phyloP scores from a whole-genome alignment of 1,140 invertebrate species.

The Drosophila chauvacae region DNA sequence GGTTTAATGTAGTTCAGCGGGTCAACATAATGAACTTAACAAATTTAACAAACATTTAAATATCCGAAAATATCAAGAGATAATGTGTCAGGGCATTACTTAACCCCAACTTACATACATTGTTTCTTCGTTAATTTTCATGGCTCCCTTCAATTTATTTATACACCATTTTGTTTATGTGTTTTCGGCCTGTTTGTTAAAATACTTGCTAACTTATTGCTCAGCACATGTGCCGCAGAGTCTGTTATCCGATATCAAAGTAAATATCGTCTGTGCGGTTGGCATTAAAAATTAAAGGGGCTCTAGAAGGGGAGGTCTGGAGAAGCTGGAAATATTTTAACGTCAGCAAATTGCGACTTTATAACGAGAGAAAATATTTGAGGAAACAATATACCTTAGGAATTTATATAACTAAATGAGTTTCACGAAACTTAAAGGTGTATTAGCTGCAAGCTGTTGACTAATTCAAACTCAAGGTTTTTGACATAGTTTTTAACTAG shows the following conservation, averaged over 20 bases:
- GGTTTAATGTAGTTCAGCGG: conserved; percentile 36
- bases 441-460: conserved; percentile 3
- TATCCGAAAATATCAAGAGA: conserved; percentile 9
- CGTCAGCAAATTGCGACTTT: conserved; percentile 32
- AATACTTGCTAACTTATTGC: conserved; percentile 34
- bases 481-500: background rate
- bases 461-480: conserved; percentile 20
- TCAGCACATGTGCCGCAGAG: conserved; percentile 42
- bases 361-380: conserved; percentile 21
- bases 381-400: background rate
- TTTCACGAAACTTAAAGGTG: background rate
- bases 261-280: conserved; percentile 38
- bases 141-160: conserved; percentile 23
- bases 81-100: conserved; percentile 5
- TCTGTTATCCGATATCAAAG: conserved; percentile 41
- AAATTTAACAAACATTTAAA: conserved; percentile 16
- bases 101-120: conserved; percentile 7
- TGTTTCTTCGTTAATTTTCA: conserved; percentile 28
- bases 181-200: conserved; percentile 27
- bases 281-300: conserved; percentile 22
- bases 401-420: conserved; percentile 19
- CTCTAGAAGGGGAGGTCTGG: background rate
- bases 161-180: conserved; percentile 23
- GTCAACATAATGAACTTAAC: conserved; percentile 34
- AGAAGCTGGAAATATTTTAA: conserved; percentile 14